Evolutionary conservation across 2,888 invertebrate genomes (phyloP).

Genomic region (Aplocera efformata): DNA sequence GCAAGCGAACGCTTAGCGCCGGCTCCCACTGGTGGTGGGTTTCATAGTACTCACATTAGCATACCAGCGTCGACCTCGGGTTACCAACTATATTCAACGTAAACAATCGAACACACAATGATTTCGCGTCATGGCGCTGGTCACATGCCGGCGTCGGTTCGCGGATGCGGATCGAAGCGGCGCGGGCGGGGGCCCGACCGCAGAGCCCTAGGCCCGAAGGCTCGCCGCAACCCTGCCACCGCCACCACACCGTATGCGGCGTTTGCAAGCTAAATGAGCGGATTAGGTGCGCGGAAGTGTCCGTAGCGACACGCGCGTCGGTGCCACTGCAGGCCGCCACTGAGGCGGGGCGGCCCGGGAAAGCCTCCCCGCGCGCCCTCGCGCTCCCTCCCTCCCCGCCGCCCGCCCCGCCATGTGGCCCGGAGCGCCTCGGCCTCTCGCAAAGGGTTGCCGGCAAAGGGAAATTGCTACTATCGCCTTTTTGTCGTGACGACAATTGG

Average conservation of each 20-base stretch:
- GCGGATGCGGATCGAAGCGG: constrained; percentile 53
- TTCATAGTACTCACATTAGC: constrained; percentile 71
- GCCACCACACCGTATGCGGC: constrained; percentile 72
- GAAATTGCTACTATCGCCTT: constrained; percentile 66
- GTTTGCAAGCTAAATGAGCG: constrained; percentile 73
- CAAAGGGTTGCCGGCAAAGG: constrained; percentile 74
- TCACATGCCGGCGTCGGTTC: constrained; percentile 53
- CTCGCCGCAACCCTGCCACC: constrained; percentile 57
- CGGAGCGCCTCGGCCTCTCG: constrained; percentile 58
- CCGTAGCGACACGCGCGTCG: constrained; percentile 77
- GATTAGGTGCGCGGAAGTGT: constrained; percentile 73
- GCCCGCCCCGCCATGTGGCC: constrained; percentile 63
- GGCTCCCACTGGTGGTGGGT: constrained; percentile 26
- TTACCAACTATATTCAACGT: constrained; percentile 75
- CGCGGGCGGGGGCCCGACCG: constrained; percentile 59
- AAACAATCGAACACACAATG: constrained; percentile 71
- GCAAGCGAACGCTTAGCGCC: constrained; percentile 2
- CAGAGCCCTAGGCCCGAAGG: constrained; percentile 68
- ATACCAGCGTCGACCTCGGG: constrained; percentile 74
- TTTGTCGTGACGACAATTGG: constrained; percentile 60
- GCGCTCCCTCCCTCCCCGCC: constrained; percentile 35
- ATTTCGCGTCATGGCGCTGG: constrained; percentile 57
- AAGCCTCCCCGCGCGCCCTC: constrained; percentile 54
- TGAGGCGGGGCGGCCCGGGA: constrained; percentile 78
- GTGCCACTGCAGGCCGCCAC: constrained; percentile 78